phyloP scores from a whole-genome alignment of 2,888 invertebrate genomes.

The Drosophila atripex region DNA sequence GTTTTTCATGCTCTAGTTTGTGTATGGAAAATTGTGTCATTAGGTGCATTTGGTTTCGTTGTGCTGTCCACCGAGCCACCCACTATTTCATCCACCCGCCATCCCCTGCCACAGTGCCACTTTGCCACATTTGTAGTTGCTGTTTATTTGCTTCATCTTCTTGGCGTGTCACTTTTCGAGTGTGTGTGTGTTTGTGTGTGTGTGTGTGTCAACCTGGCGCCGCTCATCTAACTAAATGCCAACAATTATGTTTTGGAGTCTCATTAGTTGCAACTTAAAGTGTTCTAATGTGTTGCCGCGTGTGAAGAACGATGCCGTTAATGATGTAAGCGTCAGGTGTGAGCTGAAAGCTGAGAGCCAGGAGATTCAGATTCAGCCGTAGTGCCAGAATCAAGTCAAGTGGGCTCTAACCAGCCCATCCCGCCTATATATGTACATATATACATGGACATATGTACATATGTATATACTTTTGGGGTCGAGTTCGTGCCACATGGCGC shows the following conservation, averaged over 20 bases:
- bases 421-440: slow-evolving; percentile 6
- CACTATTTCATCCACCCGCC: not conserved
- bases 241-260: slow-evolving; percentile 78
- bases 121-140: slow-evolving; percentile 48
- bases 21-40: slow-evolving; percentile 72
- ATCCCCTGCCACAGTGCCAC: not conserved
- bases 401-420: slow-evolving; percentile 23
- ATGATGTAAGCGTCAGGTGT: slow-evolving; percentile 66
- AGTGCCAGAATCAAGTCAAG: slow-evolving; percentile 52
- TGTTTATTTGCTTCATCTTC: slow-evolving; percentile 58
- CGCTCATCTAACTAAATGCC: slow-evolving; percentile 65
- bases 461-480: slow-evolving; percentile 57
- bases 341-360: slow-evolving; percentile 23
- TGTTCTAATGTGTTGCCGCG: slow-evolving; percentile 54
- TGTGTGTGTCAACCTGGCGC: slow-evolving; percentile 47
- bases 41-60: slow-evolving; percentile 78
- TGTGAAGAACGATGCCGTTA: slow-evolving; percentile 75
- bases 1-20: slow-evolving; percentile 45
- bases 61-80: slow-evolving; percentile 51
- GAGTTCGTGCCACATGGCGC: slow-evolving; percentile 55
- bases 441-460: too few relatives aligned
- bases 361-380: slow-evolving; percentile 1
- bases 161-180: slow-evolving; percentile 58
- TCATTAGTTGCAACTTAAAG: slow-evolving; percentile 75
- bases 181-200: slow-evolving; percentile 19